Percentiles rank a stretch among this genome's conserved stretches.
Evolutionary conservation across 2,113 vertebrate species (phyloP).

Genomic region (Xenopus borealis): DNA sequence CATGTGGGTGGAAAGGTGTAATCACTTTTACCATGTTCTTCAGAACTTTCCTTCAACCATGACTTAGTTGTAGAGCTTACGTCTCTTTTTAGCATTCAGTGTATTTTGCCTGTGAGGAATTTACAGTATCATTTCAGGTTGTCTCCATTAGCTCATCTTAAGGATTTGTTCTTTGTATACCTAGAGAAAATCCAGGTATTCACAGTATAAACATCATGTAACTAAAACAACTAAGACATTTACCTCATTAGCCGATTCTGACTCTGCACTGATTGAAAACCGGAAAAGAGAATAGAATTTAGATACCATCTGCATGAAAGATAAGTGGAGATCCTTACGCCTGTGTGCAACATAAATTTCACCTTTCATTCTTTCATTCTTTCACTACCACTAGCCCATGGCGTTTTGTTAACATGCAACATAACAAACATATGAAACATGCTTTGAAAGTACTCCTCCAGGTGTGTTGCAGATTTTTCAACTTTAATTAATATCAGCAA

Average conservation of each 20-base stretch:
- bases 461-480: too few species aligned
- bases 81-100: slow-evolving; percentile 5
- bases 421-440: too few species aligned
- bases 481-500: too few species aligned
- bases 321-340: too few species aligned
- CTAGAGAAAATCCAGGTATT: slow-evolving; percentile 9
- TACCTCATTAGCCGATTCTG: not conserved
- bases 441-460: too few species aligned
- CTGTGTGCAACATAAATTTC: too few species aligned
- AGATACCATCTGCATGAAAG: too few species aligned
- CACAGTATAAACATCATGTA: not conserved
- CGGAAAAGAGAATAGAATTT: too few species aligned
- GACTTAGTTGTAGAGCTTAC: slow-evolving; percentile 1
- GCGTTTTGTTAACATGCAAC: too few species aligned
- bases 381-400: too few species aligned
- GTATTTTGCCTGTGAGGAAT: slow-evolving; percentile 14
- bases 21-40: not conserved
- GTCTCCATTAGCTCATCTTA: not conserved
- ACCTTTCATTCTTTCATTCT: too few species aligned
- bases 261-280: not conserved
- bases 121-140: not conserved
- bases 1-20: not conserved
- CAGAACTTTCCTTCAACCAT: not conserved
- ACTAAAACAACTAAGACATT: not conserved
- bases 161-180: slow-evolving; percentile 18